Evolutionary conservation across 2,888 invertebrate genomes (phyloP), one percentile per base, ranked within the genome.

Genomic region (Torymus tubicola): DNA sequence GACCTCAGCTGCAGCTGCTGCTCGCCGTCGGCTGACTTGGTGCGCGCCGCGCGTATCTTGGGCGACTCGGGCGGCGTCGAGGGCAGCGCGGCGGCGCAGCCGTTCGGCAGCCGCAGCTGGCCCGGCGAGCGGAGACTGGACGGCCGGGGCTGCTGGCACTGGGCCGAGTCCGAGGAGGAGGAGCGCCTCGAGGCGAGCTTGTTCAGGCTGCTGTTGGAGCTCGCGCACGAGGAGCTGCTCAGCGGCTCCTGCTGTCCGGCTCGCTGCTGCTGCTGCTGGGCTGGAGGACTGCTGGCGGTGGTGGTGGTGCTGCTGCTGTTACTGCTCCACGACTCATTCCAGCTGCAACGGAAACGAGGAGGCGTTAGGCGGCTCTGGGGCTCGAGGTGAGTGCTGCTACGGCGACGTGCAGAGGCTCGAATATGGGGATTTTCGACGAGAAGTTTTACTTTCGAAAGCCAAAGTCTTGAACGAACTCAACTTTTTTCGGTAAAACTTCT

Each of bases 281-380:
- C 42, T 42, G 42, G 8, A 8, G 5, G 42, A 42, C 13, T 42
- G n/a, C n/a, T 57, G 53, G 31, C 57, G 16, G 50, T 31, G 18
- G 16, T 64, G 64, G 42, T 64, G 70, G 8, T 80, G 76, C 13
- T 87, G 85, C 81, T 86, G 86, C 77, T 85, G 87, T 42, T 42
- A 82, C 87, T 84, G 70, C 42, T 84, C 88, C 88, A 88, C 77
- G 87, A 86, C 84, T 90, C 90, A 90, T 86, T 90, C 90, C 90
- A 90, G 87, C 90, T 90, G 86, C 2, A 87, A 86, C 53, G 13
- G 16, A 21, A 53, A 14, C 4, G 3, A 14, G 13, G 4, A 21
- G 31, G 5, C 4, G 10, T 64, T 3, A 5, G 3, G 18, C 8
- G 42, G 42, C 5, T 8, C 42, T 4, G 42, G 42, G 42, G 42